These are phyloP conservation scores for Scelioninae gen. 1 DNA, from an alignment of 2,888 invertebrate genomes.

Conservation along the genomic window DNA sequence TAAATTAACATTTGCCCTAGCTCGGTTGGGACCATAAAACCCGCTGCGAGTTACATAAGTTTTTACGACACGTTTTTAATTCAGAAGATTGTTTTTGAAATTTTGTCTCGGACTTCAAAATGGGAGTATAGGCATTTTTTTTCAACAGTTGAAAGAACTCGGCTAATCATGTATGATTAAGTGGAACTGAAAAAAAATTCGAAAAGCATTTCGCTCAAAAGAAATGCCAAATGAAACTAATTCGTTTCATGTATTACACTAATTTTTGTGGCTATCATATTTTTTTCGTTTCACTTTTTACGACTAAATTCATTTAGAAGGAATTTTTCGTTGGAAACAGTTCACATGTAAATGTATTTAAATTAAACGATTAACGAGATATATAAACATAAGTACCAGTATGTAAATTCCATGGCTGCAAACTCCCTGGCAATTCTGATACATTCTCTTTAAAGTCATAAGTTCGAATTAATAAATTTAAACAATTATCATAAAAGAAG, in stretches of 20 bases:
- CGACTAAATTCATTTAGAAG: constrained; percentile 42
- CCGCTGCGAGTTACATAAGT: too few relatives aligned
- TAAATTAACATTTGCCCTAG: too few relatives aligned
- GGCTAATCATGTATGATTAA: constrained; percentile 9
- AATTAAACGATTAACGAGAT: constrained; percentile 59
- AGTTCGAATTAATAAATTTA: constrained; percentile 59
- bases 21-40: too few relatives aligned
- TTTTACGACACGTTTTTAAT: too few relatives aligned
- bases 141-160: too few relatives aligned
- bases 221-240: constrained; percentile 8
- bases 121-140: too few relatives aligned
- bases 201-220: constrained; percentile 2
- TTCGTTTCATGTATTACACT: neutral
- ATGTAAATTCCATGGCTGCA: constrained; percentile 67
- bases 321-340: constrained; percentile 11
- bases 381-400: constrained; percentile 68
- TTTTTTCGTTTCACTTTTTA: neutral
- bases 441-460: constrained; percentile 62
- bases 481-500: too few relatives aligned
- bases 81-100: too few relatives aligned
- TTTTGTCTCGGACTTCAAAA: too few relatives aligned
- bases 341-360: constrained; percentile 39
- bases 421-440: constrained; percentile 59
- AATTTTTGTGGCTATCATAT: constrained; percentile 1
- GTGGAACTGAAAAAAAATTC: constrained; percentile 3